Percentiles rank a stretch among this genome's conserved stretches.
phyloP scores from a whole-genome alignment of 1,140 invertebrate species.

The Listronotus oregonensis region DNA sequence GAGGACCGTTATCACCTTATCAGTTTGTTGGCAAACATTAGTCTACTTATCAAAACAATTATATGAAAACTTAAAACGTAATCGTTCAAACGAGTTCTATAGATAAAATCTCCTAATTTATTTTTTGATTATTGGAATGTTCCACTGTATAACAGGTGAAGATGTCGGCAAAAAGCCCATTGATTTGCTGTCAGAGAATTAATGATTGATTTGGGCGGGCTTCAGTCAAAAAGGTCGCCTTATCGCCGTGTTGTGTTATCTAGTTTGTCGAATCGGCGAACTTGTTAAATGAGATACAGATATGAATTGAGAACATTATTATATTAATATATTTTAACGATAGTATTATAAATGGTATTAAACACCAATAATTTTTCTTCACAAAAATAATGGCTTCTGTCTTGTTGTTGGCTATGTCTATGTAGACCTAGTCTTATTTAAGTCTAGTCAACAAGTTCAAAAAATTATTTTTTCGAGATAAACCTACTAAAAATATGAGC shows the following conservation, averaged over 20 bases:
- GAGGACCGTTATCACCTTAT: slow-evolving; percentile 16
- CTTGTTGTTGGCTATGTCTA: no score
- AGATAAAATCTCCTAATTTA: background rate
- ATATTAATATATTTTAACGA: no score
- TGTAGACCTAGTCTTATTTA: no score
- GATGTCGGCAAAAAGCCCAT: slow-evolving; percentile 43
- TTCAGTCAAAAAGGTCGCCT: slow-evolving; percentile 33
- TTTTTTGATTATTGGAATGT: slow-evolving; percentile 4
- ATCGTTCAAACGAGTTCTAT: slow-evolving; percentile 13
- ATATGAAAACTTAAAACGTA: slow-evolving; percentile 17
- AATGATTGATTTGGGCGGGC: slow-evolving; percentile 43
- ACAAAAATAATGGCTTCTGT: no score
- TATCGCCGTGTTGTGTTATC: background rate
- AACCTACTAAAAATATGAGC: no score
- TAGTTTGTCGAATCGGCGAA: background rate
- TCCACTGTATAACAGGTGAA: slow-evolving; percentile 41
- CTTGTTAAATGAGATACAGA: background rate
- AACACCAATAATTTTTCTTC: no score
- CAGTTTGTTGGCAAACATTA: slow-evolving; percentile 4
- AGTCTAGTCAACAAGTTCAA: no score
- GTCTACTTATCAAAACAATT: slow-evolving; percentile 15
- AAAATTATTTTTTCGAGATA: no score
- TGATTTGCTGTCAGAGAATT: slow-evolving; percentile 36
- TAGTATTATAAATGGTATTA: no score
- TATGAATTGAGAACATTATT: no score